These are phyloP conservation scores for Lasioglossum villosulum DNA, from an alignment of 2,888 invertebrate species.

Conservation along the genomic window DNA sequence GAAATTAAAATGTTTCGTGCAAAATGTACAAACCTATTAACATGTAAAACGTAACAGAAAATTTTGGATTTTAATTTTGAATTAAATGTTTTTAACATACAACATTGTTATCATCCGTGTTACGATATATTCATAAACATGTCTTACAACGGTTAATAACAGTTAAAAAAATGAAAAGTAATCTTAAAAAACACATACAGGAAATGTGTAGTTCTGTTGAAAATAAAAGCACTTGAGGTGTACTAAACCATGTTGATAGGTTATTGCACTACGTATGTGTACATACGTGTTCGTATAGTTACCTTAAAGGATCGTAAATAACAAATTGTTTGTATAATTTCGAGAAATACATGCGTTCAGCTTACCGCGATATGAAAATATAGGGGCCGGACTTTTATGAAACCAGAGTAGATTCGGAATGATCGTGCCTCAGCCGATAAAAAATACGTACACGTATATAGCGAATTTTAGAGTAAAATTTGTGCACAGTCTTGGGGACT, in stretches of 20 bases:
- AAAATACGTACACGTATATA: constrained; percentile 19
- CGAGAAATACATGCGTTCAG: constrained; percentile 11
- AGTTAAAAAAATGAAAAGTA: not conserved
- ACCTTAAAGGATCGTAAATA: constrained; percentile 18
- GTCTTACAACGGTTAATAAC: not conserved
- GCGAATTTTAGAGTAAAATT: not conserved
- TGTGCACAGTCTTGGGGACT: not conserved
- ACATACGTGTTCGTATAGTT: constrained; percentile 24
- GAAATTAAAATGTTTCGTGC: not conserved
- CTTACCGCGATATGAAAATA: not conserved
- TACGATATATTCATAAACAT: not conserved
- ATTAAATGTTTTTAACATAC: not conserved
- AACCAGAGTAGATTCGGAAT: not conserved
- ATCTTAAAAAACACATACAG: not conserved
- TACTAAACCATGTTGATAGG: constrained; percentile 38
- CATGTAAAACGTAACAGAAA: not conserved
- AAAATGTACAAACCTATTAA: not conserved
- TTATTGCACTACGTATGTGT: constrained; percentile 44
- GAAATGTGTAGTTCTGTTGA: not conserved
- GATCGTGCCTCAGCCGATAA: not conserved
- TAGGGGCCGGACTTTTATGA: not conserved
- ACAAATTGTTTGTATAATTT: constrained; percentile 16
- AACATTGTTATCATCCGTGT: not conserved
- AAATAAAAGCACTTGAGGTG: constrained; percentile 11
- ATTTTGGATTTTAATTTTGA: not conserved